Evolutionary conservation across 2,797 vertebrate species (phyloP).

Genomic region (Mormyrus hasselquistii): DNA sequence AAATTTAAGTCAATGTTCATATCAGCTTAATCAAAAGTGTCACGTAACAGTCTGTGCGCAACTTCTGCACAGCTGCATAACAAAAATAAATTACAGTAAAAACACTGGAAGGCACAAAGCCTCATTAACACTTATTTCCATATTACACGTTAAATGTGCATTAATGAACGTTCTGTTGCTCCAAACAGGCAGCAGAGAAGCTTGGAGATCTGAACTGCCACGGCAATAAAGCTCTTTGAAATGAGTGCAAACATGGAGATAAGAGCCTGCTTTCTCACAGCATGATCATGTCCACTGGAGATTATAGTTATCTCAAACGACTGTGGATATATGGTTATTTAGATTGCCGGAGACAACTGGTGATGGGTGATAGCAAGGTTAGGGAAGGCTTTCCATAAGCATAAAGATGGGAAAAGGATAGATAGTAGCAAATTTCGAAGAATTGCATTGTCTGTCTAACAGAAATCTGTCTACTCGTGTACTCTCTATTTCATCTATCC

Average conservation of each 20-base stretch:
- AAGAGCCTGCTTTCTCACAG: background rate
- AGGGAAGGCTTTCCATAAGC: background rate
- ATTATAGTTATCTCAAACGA: background rate
- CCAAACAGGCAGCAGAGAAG: background rate
- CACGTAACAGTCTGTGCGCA: background rate
- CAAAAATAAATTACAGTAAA: background rate
- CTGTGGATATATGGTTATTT: background rate
- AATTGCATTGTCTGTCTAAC: background rate
- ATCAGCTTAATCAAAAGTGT: background rate
- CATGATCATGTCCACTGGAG: background rate
- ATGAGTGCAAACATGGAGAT: constrained; percentile 5
- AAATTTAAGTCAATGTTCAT: background rate
- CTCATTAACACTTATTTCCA: background rate
- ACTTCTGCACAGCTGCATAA: background rate
- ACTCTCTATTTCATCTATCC: background rate
- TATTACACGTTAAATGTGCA: background rate
- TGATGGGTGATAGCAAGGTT: background rate
- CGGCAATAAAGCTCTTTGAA: background rate
- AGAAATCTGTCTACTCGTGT: background rate
- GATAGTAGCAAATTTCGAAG: background rate
- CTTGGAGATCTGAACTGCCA: background rate
- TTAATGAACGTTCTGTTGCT: background rate
- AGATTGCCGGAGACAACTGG: background rate
- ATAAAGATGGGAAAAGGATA: background rate
- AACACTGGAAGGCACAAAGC: background rate